Base-by-base conservation (phyloP, 1,140 invertebrate genomes). In the Nautilus pompilius region DNA sequence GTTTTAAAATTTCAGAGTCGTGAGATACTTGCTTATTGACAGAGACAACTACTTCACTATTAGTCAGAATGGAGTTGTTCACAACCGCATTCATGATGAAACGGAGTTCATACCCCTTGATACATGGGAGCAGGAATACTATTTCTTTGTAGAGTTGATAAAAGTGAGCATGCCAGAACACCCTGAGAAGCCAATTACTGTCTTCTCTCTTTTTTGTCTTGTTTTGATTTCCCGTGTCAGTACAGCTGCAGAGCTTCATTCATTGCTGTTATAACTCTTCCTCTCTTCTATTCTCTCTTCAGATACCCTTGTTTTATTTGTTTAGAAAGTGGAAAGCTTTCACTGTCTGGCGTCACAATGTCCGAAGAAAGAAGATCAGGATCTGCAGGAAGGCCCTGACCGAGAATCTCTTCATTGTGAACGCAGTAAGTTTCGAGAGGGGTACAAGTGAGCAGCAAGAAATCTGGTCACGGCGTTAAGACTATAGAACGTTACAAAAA, bases 321-420 rank as follows among this genome's bases (percentile, higher is more conserved):
- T 93, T 90, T 75, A 86, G 89, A 13, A 86, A 88, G 55, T 93
- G 91, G 91, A 93, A 93, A 80, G 87, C 89, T 0, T 92, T 93
- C 77, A 90, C 88, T 70, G 85, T 90, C 0, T 93, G 92, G 92
- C 83, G 86, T 41, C 90, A 90, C 73, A 88, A 87, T n/a, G 86
- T 93, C 20, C 81, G 87, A 28, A 88, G 86, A 66, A 85, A 86
- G 36, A 93, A 92, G 78, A 86, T 89, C 51, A 83, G 76, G 45
- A 77, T 80, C 8, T 87, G 87, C 0, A 86, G 85, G 17, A 86
- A 84, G 46, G 80, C 82, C 62, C 73, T 94, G 0, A 81, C 86
- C 17, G 85, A 88, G 33, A 87, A 89, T 75, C 80, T 93, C 4
- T 92, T 93, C 66, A 87, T 89, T 62, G 86, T 88, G 0, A 90